Percentiles rank a stretch among this genome's conserved stretches.
phyloP scores from a whole-genome alignment of 1,140 invertebrate genomes.

The Lepidurus arcticus region DNA sequence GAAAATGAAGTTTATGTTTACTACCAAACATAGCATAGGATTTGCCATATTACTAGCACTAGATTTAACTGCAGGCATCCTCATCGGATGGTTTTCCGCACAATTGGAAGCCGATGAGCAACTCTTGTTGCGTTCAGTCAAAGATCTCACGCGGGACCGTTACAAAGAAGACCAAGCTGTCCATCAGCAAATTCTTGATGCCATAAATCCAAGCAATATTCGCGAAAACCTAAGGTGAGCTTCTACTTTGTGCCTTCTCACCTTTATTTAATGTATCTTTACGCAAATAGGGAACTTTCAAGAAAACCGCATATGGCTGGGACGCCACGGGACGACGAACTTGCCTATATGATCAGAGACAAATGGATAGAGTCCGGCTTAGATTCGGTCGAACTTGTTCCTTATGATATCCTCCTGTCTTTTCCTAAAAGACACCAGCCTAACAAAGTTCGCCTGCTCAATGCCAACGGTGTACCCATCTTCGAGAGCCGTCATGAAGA shows the following conservation, averaged over 20 bases:
- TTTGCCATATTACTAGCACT: neutral
- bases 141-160: constrained; percentile 6
- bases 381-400: constrained; percentile 30
- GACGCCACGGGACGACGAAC: constrained; percentile 26
- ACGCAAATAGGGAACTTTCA: constrained; percentile 27
- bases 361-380: constrained; percentile 22
- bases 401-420: constrained; percentile 34
- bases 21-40: neutral
- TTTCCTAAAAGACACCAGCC: constrained; percentile 28
- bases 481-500: constrained; percentile 15
- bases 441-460: constrained; percentile 30
- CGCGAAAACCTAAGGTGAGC: neutral
- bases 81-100: constrained; percentile 5
- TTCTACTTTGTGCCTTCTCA: neutral
- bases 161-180: neutral
- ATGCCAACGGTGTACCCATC: neutral
- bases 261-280: constrained; percentile 23
- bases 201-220: neutral
- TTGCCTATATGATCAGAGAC: constrained; percentile 30
- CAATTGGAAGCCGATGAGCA: neutral
- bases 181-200: neutral
- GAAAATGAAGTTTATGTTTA: constrained; percentile 1
- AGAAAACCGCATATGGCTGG: constrained; percentile 33
- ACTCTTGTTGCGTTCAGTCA: neutral
- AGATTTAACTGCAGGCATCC: neutral